A percentile compares a stretch with the other conserved stretches of the same genome.
phyloP scores from a whole-genome alignment of 2,797 vertebrate species.

The Manis pentadactyla region DNA sequence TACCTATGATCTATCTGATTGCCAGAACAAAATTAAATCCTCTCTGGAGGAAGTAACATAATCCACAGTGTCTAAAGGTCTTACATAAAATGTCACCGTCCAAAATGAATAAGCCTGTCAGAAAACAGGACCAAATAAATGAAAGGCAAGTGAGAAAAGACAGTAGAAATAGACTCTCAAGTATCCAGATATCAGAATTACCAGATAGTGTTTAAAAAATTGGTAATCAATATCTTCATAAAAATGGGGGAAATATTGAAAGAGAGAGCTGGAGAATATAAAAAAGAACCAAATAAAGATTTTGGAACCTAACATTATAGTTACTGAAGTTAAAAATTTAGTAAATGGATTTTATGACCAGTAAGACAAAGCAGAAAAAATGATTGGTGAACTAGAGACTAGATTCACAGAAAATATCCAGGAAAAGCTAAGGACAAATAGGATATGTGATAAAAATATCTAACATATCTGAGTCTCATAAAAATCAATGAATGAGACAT shows the following conservation, averaged over 20 bases:
- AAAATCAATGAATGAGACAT: neutral
- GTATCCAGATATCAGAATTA: neutral
- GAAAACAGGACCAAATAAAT: neutral
- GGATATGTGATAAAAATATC: neutral
- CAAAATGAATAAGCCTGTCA: neutral
- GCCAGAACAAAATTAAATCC: neutral
- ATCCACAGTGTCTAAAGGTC: neutral
- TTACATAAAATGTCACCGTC: neutral
- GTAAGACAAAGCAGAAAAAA: neutral
- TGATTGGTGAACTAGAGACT: neutral
- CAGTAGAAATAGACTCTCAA: neutral
- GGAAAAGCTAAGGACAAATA: neutral
- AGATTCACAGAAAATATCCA: neutral
- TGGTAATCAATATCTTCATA: neutral
- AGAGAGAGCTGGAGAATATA: neutral
- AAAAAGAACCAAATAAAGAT: neutral
- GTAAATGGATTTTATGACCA: neutral
- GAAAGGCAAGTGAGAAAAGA: neutral
- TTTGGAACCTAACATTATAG: conserved; percentile 33
- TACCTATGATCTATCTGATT: neutral
- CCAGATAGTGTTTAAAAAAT: neutral
- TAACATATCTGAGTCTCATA: neutral
- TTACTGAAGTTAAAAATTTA: neutral
- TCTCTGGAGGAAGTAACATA: neutral
- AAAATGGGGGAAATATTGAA: neutral